Evolutionary conservation across 2,113 vertebrate species (phyloP).

Genomic region (Poeciliopsis retropinna): DNA sequence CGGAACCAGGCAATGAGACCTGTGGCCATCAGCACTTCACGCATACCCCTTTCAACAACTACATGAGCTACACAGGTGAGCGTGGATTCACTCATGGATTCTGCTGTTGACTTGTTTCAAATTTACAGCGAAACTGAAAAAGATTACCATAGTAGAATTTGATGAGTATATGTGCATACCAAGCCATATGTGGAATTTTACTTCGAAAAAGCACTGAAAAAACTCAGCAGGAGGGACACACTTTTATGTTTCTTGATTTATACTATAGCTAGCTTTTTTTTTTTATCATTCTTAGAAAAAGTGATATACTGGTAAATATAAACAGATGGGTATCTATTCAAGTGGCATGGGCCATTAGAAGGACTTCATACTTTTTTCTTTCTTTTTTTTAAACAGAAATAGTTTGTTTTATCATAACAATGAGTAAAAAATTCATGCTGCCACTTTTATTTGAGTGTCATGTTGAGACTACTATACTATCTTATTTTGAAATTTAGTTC

Average conservation of each 20-base stretch:
- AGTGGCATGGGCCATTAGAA: not conserved
- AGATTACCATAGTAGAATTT: constrained; percentile 25
- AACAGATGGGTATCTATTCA: constrained; percentile 1
- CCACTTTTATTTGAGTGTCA: not conserved
- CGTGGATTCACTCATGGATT: not conserved
- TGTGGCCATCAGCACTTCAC: constrained; percentile 90
- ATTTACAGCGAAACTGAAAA: constrained; percentile 45
- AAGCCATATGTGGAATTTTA: constrained; percentile 48
- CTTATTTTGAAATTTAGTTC: not conserved
- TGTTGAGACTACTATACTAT: not conserved
- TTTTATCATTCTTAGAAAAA: constrained; percentile 1
- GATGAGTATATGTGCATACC: constrained; percentile 32
- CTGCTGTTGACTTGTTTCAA: constrained; percentile 63
- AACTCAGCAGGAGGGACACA: constrained; percentile 15
- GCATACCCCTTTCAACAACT: constrained; percentile 95
- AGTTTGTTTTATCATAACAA: not conserved
- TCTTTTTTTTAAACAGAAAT: not conserved
- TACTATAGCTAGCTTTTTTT: constrained; percentile 12
- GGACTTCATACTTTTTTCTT: not conserved
- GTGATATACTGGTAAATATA: not conserved
- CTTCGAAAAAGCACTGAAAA: constrained; percentile 20
- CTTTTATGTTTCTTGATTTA: constrained; percentile 11
- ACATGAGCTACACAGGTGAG: constrained; percentile 98
- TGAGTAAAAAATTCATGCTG: not conserved
- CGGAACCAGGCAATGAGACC: constrained; percentile 91